Evolutionary conservation across 2,797 vertebrate species (phyloP).

Genomic region (Oophaga sylvatica): DNA sequence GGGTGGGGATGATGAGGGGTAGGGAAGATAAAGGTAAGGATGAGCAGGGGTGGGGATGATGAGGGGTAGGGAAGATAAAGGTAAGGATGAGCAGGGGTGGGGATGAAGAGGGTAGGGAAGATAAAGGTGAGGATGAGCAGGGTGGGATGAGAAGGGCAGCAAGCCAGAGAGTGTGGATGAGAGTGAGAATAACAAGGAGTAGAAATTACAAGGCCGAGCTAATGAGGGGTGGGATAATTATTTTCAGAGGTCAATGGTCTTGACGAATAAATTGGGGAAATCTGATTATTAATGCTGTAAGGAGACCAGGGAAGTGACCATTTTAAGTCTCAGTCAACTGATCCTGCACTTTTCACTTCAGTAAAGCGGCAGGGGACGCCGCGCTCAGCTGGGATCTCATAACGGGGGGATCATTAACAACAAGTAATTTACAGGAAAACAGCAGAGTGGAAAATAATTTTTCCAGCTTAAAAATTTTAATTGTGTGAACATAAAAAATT

Average conservation of each 20-base stretch:
- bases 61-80: no score
- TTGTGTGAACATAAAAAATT: conserved; percentile 56
- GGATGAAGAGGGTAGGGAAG: no score
- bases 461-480: conserved; percentile 50
- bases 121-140: no score
- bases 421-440: conserved; percentile 50
- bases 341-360: neutral
- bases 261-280: neutral
- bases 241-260: neutral
- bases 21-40: no score
- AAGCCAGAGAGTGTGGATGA: neutral
- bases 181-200: neutral
- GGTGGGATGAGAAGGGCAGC: neutral
- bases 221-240: no score
- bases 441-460: conserved; percentile 51
- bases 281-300: neutral
- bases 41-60: no score
- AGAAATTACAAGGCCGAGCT: neutral
- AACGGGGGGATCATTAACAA: conserved; percentile 26
- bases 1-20: no score
- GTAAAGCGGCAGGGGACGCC: neutral
- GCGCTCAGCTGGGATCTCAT: conserved; percentile 22
- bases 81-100: no score
- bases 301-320: neutral
- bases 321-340: no score